Evolutionary conservation across 2,888 invertebrate genomes (phyloP).

Genomic region (Apotomis capreana): DNA sequence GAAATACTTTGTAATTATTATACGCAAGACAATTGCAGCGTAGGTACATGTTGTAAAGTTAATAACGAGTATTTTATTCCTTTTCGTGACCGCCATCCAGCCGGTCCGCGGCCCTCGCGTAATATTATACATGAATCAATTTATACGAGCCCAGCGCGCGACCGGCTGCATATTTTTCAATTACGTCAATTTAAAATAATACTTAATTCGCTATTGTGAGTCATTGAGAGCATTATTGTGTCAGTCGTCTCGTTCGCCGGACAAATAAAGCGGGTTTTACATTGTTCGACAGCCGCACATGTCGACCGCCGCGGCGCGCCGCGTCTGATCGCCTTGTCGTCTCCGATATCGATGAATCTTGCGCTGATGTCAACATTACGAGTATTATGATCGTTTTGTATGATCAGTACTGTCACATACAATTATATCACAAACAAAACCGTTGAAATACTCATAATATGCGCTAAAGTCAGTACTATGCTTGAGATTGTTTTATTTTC

Average conservation of each 20-base stretch:
- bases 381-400: constrained; percentile 1
- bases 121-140: constrained; percentile 81
- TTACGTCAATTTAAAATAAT: constrained; percentile 84
- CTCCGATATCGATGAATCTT: constrained; percentile 2
- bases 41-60: constrained; percentile 60
- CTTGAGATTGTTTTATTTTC: not conserved
- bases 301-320: constrained; percentile 15
- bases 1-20: constrained; percentile 22
- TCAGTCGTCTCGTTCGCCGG: constrained; percentile 61
- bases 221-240: constrained; percentile 77
- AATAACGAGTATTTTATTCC: constrained; percentile 65
- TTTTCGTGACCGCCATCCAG: constrained; percentile 61
- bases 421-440: not conserved
- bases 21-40: constrained; percentile 43
- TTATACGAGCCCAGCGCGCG: constrained; percentile 74
- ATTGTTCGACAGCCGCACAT: constrained; percentile 39
- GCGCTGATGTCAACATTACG: not conserved
- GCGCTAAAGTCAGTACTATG: not conserved
- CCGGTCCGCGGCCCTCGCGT: constrained; percentile 60
- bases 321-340: constrained; percentile 14
- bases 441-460: not conserved
- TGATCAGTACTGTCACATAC: not conserved
- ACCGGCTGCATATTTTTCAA: constrained; percentile 82
- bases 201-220: constrained; percentile 82
- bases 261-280: constrained; percentile 58